Base-by-base conservation (phyloP, 2,797 vertebrate species). In the Hipposideros larvatus region DNA sequence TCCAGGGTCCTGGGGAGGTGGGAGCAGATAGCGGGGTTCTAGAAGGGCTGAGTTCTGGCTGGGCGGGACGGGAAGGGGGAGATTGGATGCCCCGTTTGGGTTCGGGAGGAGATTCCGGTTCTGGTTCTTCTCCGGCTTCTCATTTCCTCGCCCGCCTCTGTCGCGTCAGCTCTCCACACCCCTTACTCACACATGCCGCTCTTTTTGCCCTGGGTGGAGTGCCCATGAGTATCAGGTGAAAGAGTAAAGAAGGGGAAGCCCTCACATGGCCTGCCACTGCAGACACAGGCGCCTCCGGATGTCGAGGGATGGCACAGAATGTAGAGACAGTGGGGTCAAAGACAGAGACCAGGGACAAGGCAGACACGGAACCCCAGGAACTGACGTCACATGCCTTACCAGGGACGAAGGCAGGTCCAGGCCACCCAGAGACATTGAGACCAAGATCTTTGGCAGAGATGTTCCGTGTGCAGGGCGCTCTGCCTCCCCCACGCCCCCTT, bases 151-250 rank as follows among this genome's bases (percentile, higher is more conserved):
- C 65, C 68, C 4, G 6, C 24, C 8, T 74, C 59, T 90, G 61
- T 34, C 8, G 0, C 10, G 46, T 90, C 90, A 83, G 48, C 57
- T 59, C 75, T 82, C 97, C 97, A 97, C 96, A 55, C 97, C 97
- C 92, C 92, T 94, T 95, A 28, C 71, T 95, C 96, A 98, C 74
- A 96, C 96, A 97, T 2, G 65, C 41, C 82, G 24, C 59, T 34
- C 78, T 95, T 74, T 71, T 57, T 78, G 14, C 88, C 53, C 83
- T 83, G 88, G 97, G 97, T 80, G 94, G 97, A 85, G 94, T 57
- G 31, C 48, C 75, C 11, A 2, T 34, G 59, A 51, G 34, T 51
- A 95, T 14, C 71, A 93, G 97, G 94, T 96, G 86, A 97, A 95
- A 96, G 92, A 87, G 92, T 91, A 88, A 22, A 28, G 79, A n/a